Percentiles rank a stretch among this genome's conserved stretches.
These are phyloP conservation scores for Arrhamphus sclerolepis DNA, from an alignment of 2,797 vertebrate genomes.

Conservation along the genomic window DNA sequence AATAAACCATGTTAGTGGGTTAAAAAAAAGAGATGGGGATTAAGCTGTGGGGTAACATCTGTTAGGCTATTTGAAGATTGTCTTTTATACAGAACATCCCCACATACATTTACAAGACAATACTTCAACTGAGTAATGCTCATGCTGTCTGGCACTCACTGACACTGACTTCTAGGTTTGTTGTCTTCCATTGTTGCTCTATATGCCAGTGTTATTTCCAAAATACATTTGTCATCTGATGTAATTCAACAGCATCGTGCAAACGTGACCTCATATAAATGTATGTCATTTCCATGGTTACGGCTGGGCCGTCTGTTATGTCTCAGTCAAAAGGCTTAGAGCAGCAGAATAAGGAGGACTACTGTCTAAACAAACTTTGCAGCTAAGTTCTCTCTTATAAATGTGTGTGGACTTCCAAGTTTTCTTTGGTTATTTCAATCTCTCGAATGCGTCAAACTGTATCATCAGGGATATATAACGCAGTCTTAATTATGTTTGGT, in stretches of 20 bases:
- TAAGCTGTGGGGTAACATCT: conserved; percentile 5
- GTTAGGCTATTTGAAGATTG: neutral
- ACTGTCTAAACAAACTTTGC: conserved; percentile 57
- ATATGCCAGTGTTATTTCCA: conserved; percentile 18
- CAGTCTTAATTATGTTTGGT: neutral
- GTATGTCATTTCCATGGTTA: conserved; percentile 75
- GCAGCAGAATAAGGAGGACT: conserved; percentile 41
- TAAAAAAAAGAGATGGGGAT: conserved; percentile 8
- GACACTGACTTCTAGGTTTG: neutral
- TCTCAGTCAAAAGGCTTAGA: conserved; percentile 68
- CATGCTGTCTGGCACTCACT: conserved; percentile 8
- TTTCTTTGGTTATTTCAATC: conserved; percentile 33
- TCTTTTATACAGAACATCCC: conserved; percentile 4
- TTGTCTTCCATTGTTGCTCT: conserved; percentile 3
- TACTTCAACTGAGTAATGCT: neutral
- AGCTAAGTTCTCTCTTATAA: conserved; percentile 13
- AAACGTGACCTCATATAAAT: conserved; percentile 60
- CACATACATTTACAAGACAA: neutral
- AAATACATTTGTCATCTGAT: conserved; percentile 27
- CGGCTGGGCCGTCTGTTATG: conserved; percentile 51
- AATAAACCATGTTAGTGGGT: conserved; percentile 4
- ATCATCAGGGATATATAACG: neutral
- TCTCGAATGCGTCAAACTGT: conserved; percentile 5
- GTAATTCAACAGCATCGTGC: conserved; percentile 29
- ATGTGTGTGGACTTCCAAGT: neutral